Evolutionary conservation across 2,888 invertebrate species (phyloP), one percentile per base, ranked within the genome.

Genomic region (Hypsopygia costalis): DNA sequence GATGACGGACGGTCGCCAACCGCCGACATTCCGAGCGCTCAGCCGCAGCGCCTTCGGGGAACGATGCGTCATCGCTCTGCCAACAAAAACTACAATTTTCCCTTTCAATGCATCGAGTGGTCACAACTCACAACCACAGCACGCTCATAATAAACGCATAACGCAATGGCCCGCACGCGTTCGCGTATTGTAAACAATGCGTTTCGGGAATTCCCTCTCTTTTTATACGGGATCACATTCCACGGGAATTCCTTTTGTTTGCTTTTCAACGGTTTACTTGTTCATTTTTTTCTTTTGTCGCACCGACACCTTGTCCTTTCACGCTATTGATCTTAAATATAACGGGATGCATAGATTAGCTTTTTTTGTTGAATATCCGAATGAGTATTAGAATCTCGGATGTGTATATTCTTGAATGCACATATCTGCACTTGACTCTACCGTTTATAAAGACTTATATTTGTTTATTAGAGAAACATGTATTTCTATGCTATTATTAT

Each of bases 171-270:
- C 59, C 70, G 58, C 69, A 66, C 69, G 63, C 62, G 63, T 52
- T 54, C 53, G 61, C 57, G 60, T 58, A 64, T 68, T 69, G 87
- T 88, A 87, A 87, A 88, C 87, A 87, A 83, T 78, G 69, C 77
- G 73, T 85, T 87, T 87, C 66, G 87, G 87, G 86, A 83, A 80
- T 78, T 78, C 87, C 87, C 86, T 73, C 68, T 55, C 72, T 83
- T 86, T 85, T 82, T 82, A 76, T 78, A 67, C 75, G 68, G 72
- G 71, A 72, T 70, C 77, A 67, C 86, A 87, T 87, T 87, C 86
- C 80, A 82, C 59, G 81, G 87, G 87, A 83, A 88, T 83, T 78
- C 87, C 87, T 87, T 87, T 87, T 88, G 86, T 88, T 87, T 87
- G 81, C 70, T 63, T 67, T 72, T 70, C 72, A 69, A 74, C 69